Base-by-base conservation (phyloP, 2,113 vertebrate genomes). In the Microcebus tavaratra region DNA sequence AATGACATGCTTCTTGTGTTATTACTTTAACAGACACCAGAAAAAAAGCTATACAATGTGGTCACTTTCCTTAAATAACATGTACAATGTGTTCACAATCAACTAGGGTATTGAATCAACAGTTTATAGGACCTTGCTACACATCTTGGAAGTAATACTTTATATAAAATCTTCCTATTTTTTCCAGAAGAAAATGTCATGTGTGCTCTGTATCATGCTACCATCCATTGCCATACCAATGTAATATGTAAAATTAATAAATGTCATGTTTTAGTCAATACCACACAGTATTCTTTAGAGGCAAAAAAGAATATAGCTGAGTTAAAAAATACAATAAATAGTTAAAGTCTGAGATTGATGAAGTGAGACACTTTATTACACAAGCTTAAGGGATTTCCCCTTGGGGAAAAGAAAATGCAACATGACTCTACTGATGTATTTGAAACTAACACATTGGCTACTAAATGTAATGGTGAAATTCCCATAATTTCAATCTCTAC, bases 181-280 rank as follows among this genome's bases (percentile, higher is more conserved):
- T 90, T 94, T 97, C 92, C 85, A 96, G 55, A 97, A 91, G 96
- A 96, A 57, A 76, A 13, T 14, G 76, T 92, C 31, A 80, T 50
- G 86, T 88, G 84, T 92, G 72, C 63, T 85, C 68, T 94, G 57
- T 21, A 92, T 96, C 90, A 91, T 87, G 95, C n/a, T 94, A 42
- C 39, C 31, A 96, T 70, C 72, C 88, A 92, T 68, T 97, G 73
- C 17, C 91, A 95, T 88, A 96, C 25, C 96, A 97, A 97, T 91
- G 85, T 94, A 85, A 72, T 61, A 72, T 65, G 36, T 88, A 98
- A 98, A 98, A 98, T 97, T 97, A 98, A 97, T 97, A 98, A 98
- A 98, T 95, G 89, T 80, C 63, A 83, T 81, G 42, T 75, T 97
- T 98, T 97, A 97, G 95, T 98, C 96, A 98, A 98, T 98, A 97